phyloP scores from a whole-genome alignment of 1,140 invertebrate genomes.

The Scaptomyza montana region DNA sequence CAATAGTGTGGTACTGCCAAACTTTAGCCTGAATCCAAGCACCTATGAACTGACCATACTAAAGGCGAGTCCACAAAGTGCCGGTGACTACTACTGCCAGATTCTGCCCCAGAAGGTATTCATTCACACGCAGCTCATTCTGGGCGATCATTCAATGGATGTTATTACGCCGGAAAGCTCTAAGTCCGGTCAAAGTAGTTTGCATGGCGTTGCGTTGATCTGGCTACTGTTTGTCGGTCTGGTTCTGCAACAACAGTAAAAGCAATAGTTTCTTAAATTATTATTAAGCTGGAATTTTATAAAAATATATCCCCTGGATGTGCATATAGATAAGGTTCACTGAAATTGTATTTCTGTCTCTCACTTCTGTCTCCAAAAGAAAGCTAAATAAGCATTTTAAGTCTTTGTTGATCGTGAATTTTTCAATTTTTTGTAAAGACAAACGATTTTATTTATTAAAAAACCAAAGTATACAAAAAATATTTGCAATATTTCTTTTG shows the following conservation, averaged over 20 bases:
- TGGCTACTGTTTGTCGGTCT: slow-evolving; percentile 6
- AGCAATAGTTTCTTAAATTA: slow-evolving; percentile 46
- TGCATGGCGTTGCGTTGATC: slow-evolving; percentile 23
- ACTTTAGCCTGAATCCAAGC: slow-evolving; percentile 49
- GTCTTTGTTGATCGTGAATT: slow-evolving; percentile 71
- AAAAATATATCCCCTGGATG: slow-evolving; percentile 13
- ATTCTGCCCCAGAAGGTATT: slow-evolving; percentile 33
- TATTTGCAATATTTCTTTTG: background rate
- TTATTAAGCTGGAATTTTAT: slow-evolving; percentile 43
- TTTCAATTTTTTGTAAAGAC: slow-evolving; percentile 71
- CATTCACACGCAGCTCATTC: slow-evolving; percentile 41
- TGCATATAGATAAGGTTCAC: slow-evolving; percentile 26
- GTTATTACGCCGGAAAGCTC: slow-evolving; percentile 68
- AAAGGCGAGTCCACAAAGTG: slow-evolving; percentile 53
- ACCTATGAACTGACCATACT: slow-evolving; percentile 62
- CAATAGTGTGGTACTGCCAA: slow-evolving; percentile 46
- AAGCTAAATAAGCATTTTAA: slow-evolving; percentile 38
- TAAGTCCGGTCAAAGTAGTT: slow-evolving; percentile 44
- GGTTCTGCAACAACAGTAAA: slow-evolving; percentile 4
- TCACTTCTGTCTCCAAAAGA: slow-evolving; percentile 47
- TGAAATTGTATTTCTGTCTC: slow-evolving; percentile 39
- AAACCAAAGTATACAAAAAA: slow-evolving; percentile 67
- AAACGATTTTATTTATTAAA: slow-evolving; percentile 80
- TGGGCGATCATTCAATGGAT: slow-evolving; percentile 60
- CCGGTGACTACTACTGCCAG: slow-evolving; percentile 52